Evolutionary conservation across 2,888 invertebrate species (phyloP).

Genomic region (Sinopyrophorus schimmeli): DNA sequence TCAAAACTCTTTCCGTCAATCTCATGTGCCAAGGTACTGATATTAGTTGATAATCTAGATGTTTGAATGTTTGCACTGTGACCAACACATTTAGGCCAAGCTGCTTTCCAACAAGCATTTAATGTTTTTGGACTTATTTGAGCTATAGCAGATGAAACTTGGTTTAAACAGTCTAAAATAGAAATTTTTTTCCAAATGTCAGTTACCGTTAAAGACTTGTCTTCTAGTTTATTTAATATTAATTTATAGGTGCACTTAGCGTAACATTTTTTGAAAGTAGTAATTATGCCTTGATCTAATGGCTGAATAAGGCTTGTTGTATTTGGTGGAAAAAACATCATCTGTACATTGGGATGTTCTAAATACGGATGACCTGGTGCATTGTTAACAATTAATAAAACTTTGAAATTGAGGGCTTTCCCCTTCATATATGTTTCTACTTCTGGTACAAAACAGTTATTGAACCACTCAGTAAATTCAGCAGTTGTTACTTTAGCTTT

Average conservation of each 20-base stretch:
- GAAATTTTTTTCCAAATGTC: conserved; percentile 39
- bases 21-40: background rate
- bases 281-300: conserved; percentile 29
- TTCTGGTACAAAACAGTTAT: background rate
- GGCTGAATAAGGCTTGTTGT: conserved; percentile 36
- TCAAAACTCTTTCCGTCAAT: conserved; percentile 38
- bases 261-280: background rate
- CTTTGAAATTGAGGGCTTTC: background rate
- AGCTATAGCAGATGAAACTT: no score
- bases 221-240: conserved; percentile 25
- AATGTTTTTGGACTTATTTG: conserved; percentile 34
- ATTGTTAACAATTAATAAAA: conserved; percentile 37
- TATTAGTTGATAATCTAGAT: conserved; percentile 28
- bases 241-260: conserved; percentile 7
- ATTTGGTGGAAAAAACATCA: conserved; percentile 34
- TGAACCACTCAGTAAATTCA: no score
- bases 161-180: conserved; percentile 35
- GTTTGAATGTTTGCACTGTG: conserved; percentile 35
- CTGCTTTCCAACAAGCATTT: conserved; percentile 37
- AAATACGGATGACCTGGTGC: conserved; percentile 32
- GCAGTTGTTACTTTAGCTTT: background rate
- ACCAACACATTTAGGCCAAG: conserved; percentile 40
- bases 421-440: background rate
- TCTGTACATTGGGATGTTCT: conserved; percentile 2
- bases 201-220: conserved; percentile 25